Evolutionary conservation across 2,888 invertebrate species (phyloP).

Genomic region (Pharmacophagus antenor): DNA sequence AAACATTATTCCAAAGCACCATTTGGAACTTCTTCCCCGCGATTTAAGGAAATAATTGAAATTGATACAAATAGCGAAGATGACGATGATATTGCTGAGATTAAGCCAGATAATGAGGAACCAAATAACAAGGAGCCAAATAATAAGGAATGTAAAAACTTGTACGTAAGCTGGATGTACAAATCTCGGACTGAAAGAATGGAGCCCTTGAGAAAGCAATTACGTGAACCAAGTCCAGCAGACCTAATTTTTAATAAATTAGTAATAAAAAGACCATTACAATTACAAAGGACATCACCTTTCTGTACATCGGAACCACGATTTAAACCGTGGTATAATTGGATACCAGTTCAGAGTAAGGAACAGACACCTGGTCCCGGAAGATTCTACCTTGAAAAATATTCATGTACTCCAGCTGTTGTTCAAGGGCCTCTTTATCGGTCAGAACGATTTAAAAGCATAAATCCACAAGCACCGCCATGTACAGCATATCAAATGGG

Average conservation of each 20-base stretch:
- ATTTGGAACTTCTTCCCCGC: conserved; percentile 51
- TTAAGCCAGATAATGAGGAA: too few relatives aligned
- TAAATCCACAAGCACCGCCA: conserved; percentile 43
- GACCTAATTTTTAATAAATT: conserved; percentile 41
- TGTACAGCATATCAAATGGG: conserved; percentile 56
- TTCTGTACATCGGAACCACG: conserved; percentile 61
- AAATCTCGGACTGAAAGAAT: conserved; percentile 59
- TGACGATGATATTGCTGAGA: conserved; percentile 23
- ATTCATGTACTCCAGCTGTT: conserved; percentile 53
- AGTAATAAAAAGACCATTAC: conserved; percentile 35
- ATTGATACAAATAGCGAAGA: conserved; percentile 40
- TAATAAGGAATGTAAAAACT: conserved; percentile 36
- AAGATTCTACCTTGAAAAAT: conserved; percentile 49
- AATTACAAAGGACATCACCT: conserved; percentile 51
- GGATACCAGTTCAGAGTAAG: conserved; percentile 51
- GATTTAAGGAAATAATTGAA: conserved; percentile 48
- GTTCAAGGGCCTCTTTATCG: conserved; percentile 53
- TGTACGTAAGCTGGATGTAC: conserved; percentile 55
- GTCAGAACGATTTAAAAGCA: conserved; percentile 47
- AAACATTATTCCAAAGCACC: conserved; percentile 48
- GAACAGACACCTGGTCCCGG: conserved; percentile 58
- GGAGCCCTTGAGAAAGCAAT: conserved; percentile 47
- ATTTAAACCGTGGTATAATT: conserved; percentile 61
- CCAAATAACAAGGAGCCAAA: conserved; percentile 23
- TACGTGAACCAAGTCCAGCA: conserved; percentile 51